A percentile compares a stretch with the other conserved stretches of the same genome.
These are phyloP conservation scores for Donacobius atricapilla DNA, from an alignment of 2,113 vertebrate genomes.

Conservation along the genomic window DNA sequence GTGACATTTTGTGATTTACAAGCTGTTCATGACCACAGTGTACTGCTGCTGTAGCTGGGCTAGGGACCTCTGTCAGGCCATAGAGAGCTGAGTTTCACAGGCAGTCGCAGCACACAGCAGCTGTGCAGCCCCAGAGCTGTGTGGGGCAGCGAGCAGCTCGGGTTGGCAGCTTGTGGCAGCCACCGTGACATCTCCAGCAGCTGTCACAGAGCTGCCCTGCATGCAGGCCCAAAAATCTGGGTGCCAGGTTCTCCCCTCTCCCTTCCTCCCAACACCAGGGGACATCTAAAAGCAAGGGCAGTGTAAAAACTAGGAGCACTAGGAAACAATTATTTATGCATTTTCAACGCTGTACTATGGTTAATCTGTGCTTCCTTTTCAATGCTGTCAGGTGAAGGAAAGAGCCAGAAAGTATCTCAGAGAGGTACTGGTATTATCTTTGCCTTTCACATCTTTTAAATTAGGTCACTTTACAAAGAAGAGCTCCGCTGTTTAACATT, in stretches of 20 bases:
- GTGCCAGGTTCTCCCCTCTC: neutral
- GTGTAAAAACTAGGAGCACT: neutral
- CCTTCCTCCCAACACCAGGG: neutral
- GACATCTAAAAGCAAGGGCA: neutral
- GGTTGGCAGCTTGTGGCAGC: neutral
- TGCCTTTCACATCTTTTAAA: neutral
- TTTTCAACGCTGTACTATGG: neutral
- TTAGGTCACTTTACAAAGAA: neutral
- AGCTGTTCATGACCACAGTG: neutral
- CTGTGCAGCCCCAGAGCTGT: neutral
- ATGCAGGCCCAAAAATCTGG: neutral
- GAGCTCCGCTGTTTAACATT: neutral
- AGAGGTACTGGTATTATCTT: neutral
- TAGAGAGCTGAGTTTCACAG: accelerated
- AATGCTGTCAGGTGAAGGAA: neutral
- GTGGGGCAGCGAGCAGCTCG: neutral
- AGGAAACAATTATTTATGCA: neutral
- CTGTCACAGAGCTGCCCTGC: neutral
- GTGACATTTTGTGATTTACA: neutral
- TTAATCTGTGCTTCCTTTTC: neutral
- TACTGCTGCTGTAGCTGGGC: neutral
- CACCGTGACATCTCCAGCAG: accelerated
- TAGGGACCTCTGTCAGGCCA: neutral
- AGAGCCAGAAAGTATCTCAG: neutral
- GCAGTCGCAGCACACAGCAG: neutral